phyloP scores from a whole-genome alignment of 2,113 vertebrate species.

The Myrmecobius fasciatus region DNA sequence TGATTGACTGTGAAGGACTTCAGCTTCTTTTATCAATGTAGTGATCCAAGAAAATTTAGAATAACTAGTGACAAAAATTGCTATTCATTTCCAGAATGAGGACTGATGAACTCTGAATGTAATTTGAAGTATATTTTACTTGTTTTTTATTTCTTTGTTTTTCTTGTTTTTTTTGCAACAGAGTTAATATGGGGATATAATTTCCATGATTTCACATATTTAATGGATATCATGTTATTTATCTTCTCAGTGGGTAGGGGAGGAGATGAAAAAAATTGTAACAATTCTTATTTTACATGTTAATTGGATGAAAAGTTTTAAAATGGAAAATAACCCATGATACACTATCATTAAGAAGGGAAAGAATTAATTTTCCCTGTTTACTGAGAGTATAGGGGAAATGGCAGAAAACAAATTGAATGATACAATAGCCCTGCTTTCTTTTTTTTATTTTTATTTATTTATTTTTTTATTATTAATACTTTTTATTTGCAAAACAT shows the following conservation, averaged over 20 bases:
- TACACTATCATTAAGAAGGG: not conserved
- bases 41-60: not conserved
- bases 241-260: not conserved
- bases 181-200: not conserved
- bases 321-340: not conserved
- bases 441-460: too few species aligned
- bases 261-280: not conserved
- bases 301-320: not conserved
- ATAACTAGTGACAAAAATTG: not conserved
- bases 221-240: not conserved
- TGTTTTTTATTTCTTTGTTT: not conserved
- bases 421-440: slow-evolving; percentile 46
- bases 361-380: not conserved
- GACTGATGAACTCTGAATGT: not conserved
- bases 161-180: not conserved
- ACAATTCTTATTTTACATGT: not conserved
- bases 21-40: not conserved
- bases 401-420: slow-evolving; percentile 39
- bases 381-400: slow-evolving; percentile 8
- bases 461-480: too few species aligned
- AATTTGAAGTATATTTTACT: not conserved
- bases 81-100: not conserved
- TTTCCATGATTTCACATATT: not conserved
- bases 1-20: not conserved
- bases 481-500: too few species aligned